These are phyloP conservation scores for Callionymus lyra DNA, from an alignment of 2,113 vertebrate species.

Conservation along the genomic window DNA sequence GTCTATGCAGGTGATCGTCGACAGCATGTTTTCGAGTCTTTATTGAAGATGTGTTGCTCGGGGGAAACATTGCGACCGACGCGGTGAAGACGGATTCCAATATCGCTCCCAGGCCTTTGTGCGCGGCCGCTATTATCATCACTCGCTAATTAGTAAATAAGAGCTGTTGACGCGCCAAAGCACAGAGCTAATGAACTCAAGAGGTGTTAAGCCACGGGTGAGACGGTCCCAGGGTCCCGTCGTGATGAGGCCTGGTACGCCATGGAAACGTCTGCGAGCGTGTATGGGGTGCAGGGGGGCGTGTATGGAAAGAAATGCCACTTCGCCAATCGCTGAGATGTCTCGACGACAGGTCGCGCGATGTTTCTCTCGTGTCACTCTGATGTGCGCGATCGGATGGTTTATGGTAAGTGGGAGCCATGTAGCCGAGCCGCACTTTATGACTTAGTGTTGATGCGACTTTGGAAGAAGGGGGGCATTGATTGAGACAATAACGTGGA, in stretches of 20 bases:
- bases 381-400: no score
- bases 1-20: no score
- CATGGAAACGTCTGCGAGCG: not conserved
- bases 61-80: constrained; percentile 17
- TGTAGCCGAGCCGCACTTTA: constrained; percentile 12
- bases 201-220: constrained; percentile 42
- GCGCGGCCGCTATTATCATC: constrained; percentile 35
- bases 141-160: constrained; percentile 54
- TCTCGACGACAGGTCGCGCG: no score
- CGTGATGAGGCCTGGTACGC: not conserved
- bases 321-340: no score
- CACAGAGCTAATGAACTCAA: constrained; percentile 52
- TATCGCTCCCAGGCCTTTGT: constrained; percentile 11
- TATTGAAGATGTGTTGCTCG: no score
- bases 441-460: constrained; percentile 15
- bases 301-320: no score
- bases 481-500: constrained; percentile 39
- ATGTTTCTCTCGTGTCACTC: no score
- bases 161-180: constrained; percentile 44
- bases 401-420: constrained; percentile 9
- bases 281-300: no score
- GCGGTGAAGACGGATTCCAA: constrained; percentile 26
- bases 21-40: no score
- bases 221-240: not conserved
- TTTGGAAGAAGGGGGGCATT: constrained; percentile 14